phyloP scores from a whole-genome alignment of 1,140 invertebrate species.

The Polypedilum pembai region DNA sequence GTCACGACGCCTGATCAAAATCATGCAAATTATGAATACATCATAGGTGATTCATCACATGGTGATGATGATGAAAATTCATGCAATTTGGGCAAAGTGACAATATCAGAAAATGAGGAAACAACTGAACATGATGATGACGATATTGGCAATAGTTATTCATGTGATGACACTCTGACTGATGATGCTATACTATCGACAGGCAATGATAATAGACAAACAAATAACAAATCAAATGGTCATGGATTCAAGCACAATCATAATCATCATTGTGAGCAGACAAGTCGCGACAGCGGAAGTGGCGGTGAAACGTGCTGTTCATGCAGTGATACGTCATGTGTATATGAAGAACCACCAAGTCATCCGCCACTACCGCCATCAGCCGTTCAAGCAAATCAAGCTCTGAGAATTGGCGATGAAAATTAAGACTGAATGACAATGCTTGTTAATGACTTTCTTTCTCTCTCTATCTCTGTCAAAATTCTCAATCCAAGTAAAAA shows the following conservation, averaged over 20 bases:
- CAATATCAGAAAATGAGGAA: not conserved
- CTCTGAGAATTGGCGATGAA: not conserved
- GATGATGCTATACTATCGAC: not conserved
- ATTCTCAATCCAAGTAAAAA: not conserved
- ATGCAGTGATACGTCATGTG: conserved; percentile 42
- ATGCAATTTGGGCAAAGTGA: conserved; percentile 10
- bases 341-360: conserved; percentile 41
- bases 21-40: conserved; percentile 23
- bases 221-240: not conserved
- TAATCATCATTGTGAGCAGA: not conserved
- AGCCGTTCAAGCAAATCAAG: not conserved
- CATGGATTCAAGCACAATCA: not conserved
- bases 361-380: conserved; percentile 32
- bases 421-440: not conserved
- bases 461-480: not conserved
- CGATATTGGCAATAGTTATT: conserved; percentile 10
- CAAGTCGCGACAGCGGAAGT: conserved; percentile 34
- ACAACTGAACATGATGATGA: not conserved
- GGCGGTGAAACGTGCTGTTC: conserved; percentile 42
- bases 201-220: not conserved
- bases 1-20: not conserved
- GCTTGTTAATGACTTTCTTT: not conserved
- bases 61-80: conserved; percentile 18
- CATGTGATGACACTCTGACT: conserved; percentile 14
- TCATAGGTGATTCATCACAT: not conserved